Conservation (phyloP, 2,113 vertebrate species). For the Polypterus bichir region DNA sequence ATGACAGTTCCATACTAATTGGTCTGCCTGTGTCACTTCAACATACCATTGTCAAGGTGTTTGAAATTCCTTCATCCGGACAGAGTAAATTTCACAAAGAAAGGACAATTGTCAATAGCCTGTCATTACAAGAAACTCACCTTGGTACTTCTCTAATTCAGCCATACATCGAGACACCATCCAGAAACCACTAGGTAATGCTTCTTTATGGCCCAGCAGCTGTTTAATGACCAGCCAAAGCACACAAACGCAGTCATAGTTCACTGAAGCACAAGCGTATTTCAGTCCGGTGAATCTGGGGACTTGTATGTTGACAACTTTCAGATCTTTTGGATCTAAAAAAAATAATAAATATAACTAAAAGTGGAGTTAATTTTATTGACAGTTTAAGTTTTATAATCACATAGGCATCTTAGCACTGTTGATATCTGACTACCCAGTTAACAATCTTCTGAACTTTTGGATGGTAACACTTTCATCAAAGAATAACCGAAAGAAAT, state of each 20-base stretch:
- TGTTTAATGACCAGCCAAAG: constrained; percentile 15
- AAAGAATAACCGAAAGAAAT: no score
- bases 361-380: no score
- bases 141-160: constrained; percentile 46
- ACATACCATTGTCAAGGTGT: background rate
- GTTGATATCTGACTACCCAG: no score
- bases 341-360: background rate
- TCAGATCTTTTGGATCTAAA: constrained; percentile 12
- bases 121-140: constrained; percentile 12
- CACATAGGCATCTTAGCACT: no score
- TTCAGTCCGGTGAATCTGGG: constrained; percentile 18
- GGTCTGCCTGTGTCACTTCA: background rate
- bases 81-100: background rate
- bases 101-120: background rate
- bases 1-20: no score
- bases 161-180: constrained; percentile 42
- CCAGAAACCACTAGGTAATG: constrained; percentile 29
- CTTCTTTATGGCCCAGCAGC: constrained; percentile 20
- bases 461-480: no score
- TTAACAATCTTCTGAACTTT: no score
- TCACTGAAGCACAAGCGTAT: constrained; percentile 21
- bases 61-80: background rate
- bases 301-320: constrained; percentile 24
- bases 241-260: constrained; percentile 17
- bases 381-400: no score